Evolutionary conservation across 2,113 vertebrate genomes (phyloP).

Genomic region (Lipotes vexillifer): DNA sequence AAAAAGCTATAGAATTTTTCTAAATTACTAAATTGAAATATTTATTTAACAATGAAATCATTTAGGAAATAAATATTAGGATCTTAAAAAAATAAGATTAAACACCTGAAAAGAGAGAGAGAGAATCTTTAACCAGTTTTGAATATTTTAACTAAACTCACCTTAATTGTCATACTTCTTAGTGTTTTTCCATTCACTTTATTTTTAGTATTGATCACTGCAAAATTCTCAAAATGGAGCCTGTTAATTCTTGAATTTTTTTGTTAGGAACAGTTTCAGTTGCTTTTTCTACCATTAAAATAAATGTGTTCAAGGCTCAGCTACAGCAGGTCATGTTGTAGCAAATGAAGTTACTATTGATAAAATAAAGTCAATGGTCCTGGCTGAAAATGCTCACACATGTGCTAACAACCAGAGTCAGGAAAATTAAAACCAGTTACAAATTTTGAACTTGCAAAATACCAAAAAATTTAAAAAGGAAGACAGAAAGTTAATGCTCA

Average conservation of each 20-base stretch:
- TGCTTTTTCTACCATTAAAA: constrained; percentile 9
- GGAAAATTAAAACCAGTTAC: not conserved
- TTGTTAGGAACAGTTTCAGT: not conserved
- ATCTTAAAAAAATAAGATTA: not conserved
- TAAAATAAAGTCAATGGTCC: not conserved
- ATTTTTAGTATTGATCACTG: not conserved
- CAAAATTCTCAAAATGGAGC: not conserved
- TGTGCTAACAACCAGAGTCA: not conserved
- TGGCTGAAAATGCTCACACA: not conserved
- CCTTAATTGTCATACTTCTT: not conserved
- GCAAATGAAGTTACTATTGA: not conserved
- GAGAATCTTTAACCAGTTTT: not conserved
- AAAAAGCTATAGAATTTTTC: not conserved
- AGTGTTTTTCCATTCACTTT: not conserved
- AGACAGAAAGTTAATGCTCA: not conserved
- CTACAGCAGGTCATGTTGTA: not conserved
- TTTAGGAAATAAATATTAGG: not conserved
- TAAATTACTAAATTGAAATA: not conserved
- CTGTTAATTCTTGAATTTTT: not conserved
- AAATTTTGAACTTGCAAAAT: not conserved
- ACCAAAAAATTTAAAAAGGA: not conserved
- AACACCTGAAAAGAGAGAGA: not conserved
- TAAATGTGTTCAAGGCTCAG: not conserved
- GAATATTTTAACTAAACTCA: not conserved
- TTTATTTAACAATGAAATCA: not conserved